phyloP scores from a whole-genome alignment of 2,797 vertebrate species.

The Esox masquinongy region DNA sequence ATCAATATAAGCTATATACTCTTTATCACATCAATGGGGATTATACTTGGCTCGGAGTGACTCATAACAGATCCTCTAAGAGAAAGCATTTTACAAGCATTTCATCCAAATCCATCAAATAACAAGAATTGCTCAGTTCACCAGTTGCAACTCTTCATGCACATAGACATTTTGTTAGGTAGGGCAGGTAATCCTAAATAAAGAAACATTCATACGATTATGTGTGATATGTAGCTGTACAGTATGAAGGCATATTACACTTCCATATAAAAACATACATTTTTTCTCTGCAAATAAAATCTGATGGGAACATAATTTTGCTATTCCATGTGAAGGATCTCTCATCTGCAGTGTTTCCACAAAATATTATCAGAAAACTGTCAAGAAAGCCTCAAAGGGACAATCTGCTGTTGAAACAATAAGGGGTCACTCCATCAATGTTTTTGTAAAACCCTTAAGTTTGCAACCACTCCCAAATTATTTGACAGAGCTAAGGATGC shows the following conservation, averaged over 20 bases:
- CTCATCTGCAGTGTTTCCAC: conserved; percentile 49
- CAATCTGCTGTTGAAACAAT: neutral
- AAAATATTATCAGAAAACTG: conserved; percentile 38
- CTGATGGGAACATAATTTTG: conserved; percentile 77
- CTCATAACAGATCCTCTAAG: conserved; percentile 47
- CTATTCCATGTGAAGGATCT: conserved; percentile 59
- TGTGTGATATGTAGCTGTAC: conserved; percentile 62
- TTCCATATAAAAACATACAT: conserved; percentile 62
- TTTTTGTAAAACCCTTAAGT: neutral
- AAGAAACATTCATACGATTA: conserved; percentile 60
- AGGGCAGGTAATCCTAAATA: conserved; percentile 49
- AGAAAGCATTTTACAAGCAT: conserved; percentile 47
- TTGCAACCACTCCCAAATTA: neutral
- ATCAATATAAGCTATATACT: conserved; percentile 62
- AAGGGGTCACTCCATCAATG: neutral
- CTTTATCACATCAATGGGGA: conserved; percentile 48
- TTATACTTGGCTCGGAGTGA: conserved; percentile 47
- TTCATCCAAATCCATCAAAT: conserved; percentile 54
- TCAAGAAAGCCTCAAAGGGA: conserved; percentile 23
- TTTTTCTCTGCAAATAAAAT: conserved; percentile 69
- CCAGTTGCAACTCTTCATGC: conserved; percentile 49
- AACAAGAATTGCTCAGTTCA: conserved; percentile 52
- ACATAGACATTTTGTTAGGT: conserved; percentile 36
- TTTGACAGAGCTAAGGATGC: neutral
- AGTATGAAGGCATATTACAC: conserved; percentile 48